Evolutionary conservation across 2,888 invertebrate genomes (phyloP), one percentile per base, ranked within the genome.

Genomic region (Phengaris arion): DNA sequence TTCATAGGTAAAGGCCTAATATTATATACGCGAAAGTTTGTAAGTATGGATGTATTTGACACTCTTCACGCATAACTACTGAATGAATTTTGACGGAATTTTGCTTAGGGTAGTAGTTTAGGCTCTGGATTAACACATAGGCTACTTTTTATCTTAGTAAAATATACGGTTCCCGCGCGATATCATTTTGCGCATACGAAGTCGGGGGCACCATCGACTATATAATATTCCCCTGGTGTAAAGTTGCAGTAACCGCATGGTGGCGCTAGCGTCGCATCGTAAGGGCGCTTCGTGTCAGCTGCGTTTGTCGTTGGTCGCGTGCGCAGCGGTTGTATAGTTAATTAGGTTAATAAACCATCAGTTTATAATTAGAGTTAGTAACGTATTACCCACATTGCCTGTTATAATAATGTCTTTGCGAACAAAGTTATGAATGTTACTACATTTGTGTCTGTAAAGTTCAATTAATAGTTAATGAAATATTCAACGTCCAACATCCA

Each of bases 201-300:
- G 48, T 48, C 6, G 6, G 5, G 48, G 48, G 8, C 0, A 6
- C 6, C 48, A 6, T 48, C 7, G 2, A 48, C 8, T 48, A 8
- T 8, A 48, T 48, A 78, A 64, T 76, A 12, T 15, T 51, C 8
- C 10, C 70, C 48, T 15, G 52, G 22, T 48, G 10, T 48, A n/a
- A 51, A 35, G 35, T 2, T 35, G 35, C 35, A 35, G 45, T 64
- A 70, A 70, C 22, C 15, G 22, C 9, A 10, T 10, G 35, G 35
- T 35, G 35, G 35, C 35, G 35, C 35, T 35, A 35, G 35, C 35
- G 35, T 35, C 35, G 3, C 35, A 4, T 9, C 15, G 8, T 59
- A 59, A 59, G 64, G 35, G 64, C 13, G 64, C 12, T 64, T 64
- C 64, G 45, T 64, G 64, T 7, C 64, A 64, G 64, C 64, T 45